phyloP scores from a whole-genome alignment of 2,888 invertebrate species.

The Dynastes grantii region DNA sequence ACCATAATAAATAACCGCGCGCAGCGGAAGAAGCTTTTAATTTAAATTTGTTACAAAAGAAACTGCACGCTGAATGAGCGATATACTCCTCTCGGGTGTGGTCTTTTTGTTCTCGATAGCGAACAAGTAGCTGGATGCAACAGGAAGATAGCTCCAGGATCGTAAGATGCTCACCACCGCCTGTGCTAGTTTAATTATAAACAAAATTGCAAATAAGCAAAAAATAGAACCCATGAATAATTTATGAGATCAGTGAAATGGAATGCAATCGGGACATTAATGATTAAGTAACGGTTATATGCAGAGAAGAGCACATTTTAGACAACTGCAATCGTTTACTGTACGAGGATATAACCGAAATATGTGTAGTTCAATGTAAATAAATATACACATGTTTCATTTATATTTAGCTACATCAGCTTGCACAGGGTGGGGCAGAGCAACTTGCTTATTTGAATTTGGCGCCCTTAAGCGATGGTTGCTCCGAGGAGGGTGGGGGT shows the following conservation, averaged over 20 bases:
- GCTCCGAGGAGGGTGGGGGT: too few species aligned
- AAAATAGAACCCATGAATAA: conserved; percentile 10
- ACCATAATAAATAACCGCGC: conserved; percentile 23
- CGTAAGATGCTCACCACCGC: conserved; percentile 7
- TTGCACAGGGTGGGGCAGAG: too few species aligned
- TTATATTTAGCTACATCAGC: too few species aligned
- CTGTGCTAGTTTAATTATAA: conserved; percentile 31
- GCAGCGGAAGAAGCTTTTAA: conserved; percentile 19
- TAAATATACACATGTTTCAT: too few species aligned
- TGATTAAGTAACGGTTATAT: background rate
- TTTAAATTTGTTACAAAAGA: conserved; percentile 31
- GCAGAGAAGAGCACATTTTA: too few species aligned
- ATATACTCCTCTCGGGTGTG: background rate
- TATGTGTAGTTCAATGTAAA: too few species aligned
- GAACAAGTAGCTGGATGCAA: conserved; percentile 1
- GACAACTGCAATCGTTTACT: too few species aligned
- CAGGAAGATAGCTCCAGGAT: background rate
- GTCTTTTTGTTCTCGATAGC: background rate
- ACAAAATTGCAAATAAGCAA: background rate
- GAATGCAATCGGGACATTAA: background rate
- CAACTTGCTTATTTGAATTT: too few species aligned
- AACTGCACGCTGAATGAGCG: conserved; percentile 14
- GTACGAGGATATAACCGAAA: too few species aligned
- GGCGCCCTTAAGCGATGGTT: too few species aligned
- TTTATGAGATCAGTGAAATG: conserved; percentile 4